These are phyloP conservation scores for Hirundichthys speculiger DNA, from an alignment of 2,113 vertebrate genomes.

Conservation along the genomic window DNA sequence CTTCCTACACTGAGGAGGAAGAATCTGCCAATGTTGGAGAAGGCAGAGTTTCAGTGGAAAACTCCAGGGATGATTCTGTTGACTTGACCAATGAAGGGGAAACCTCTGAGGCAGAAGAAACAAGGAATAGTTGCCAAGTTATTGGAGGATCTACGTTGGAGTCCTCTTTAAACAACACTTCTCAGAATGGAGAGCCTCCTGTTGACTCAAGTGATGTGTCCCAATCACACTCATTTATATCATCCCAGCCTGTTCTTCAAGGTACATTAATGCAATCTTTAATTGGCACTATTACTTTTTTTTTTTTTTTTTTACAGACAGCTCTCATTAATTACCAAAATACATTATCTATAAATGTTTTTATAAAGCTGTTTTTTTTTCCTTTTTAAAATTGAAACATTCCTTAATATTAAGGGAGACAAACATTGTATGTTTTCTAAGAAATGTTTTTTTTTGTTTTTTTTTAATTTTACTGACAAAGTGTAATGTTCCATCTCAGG, in stretches of 20 bases:
- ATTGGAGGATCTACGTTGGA: conserved; percentile 56
- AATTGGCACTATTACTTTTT: background rate
- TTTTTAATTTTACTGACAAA: background rate
- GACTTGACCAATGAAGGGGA: conserved; percentile 52
- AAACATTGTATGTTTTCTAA: too few relatives aligned
- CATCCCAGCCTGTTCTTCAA: conserved; percentile 30
- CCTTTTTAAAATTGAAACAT: too few relatives aligned
- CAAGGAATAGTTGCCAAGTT: conserved; percentile 39
- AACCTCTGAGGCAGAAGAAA: conserved; percentile 49
- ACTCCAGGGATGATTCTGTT: conserved; percentile 53
- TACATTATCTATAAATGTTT: too few relatives aligned
- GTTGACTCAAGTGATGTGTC: conserved; percentile 33
- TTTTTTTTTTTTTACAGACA: too few relatives aligned
- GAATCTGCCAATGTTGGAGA: conserved; percentile 33
- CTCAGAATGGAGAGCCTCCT: conserved; percentile 49
- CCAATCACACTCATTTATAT: conserved; percentile 8
- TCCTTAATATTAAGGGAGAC: too few relatives aligned
- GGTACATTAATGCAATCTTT: conserved; percentile 36
- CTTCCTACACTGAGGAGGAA: conserved; percentile 39
- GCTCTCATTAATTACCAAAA: too few relatives aligned
- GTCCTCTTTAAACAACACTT: conserved; percentile 63
- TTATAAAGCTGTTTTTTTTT: too few relatives aligned
- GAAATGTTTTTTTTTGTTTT: too few relatives aligned
- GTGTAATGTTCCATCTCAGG: conserved; percentile 36
- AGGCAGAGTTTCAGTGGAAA: conserved; percentile 38